Base-by-base conservation (phyloP, 2,888 invertebrate genomes). In the Pediacus dermestoides region DNA sequence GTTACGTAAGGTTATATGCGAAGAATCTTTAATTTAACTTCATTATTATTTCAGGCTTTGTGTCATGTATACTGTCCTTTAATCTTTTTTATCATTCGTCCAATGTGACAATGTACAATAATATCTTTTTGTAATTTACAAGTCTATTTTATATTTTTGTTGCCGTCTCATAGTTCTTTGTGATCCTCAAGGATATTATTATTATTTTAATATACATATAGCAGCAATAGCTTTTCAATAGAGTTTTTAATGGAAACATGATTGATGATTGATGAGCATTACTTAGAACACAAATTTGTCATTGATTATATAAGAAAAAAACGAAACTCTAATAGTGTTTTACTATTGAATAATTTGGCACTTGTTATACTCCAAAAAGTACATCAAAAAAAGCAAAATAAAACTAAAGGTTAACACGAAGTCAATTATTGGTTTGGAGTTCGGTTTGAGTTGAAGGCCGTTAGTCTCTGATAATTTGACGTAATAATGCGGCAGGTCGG, bases 401-500 rank as follows among this genome's bases (percentile, higher is more conserved):
- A n/a, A n/a, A n/a, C n/a, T n/a, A n/a, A n/a, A n/a, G n/a, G n/a
- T n/a, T n/a, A n/a, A n/a, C n/a, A n/a, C n/a, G n/a, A n/a, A n/a
- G 21, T 7, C 21, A 18, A 18, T 18, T 18, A 18, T 18, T 18
- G 21, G 21, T 18, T 18, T 18, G 21, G n/a, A 18, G 21, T 18
- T 18, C n/a, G 21, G n/a, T 18, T 18, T 18, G 21, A 18, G 45
- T 50, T 47, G 50, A 50, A 50, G 50, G 50, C 43, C 50, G 46
- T 44, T 45, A 41, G 38, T 43, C 50, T 47, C 50, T 55, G 58
- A 57, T 62, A 62, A 63, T 62, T 63, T 60, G 59, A 61, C 57
- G 61, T 58, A 62, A 63, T 62, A 61, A 61, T 58, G 58, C 54
- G 55, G 55, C 55, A 58, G 53, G 58, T 58, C 55, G 54, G 53